Conservation (phyloP, 2,888 invertebrate species). For the Cephus sareptanus region DNA sequence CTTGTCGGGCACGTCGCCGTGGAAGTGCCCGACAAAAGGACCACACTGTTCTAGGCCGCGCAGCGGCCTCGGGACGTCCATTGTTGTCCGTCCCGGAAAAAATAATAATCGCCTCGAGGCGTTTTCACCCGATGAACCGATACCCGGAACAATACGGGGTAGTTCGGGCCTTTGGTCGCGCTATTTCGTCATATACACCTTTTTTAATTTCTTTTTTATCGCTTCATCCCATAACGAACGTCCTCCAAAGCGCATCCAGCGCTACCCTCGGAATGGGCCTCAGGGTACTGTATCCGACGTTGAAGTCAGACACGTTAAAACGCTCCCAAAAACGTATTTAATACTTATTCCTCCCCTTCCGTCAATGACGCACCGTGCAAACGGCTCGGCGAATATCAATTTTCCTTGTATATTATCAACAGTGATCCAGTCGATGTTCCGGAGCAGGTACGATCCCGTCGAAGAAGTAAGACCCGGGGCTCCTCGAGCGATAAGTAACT, state of each 20-base stretch:
- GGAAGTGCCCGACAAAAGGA: slow-evolving; percentile 3
- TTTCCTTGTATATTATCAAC: not conserved
- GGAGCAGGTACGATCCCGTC: not conserved
- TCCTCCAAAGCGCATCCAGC: not conserved
- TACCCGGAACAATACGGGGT: not conserved
- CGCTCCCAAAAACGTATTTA: not conserved
- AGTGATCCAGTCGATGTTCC: not conserved
- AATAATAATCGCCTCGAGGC: slow-evolving; percentile 2
- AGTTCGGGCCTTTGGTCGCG: slow-evolving; percentile 2
- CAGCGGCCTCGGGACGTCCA: not conserved
- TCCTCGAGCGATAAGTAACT: slow-evolving; percentile 34
- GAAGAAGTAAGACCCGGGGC: not conserved
- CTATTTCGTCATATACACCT: not conserved
- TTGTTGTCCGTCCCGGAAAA: slow-evolving; percentile 1
- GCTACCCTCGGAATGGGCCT: not conserved
- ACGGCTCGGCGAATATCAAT: not conserved
- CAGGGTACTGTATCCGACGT: not conserved
- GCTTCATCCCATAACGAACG: not conserved
- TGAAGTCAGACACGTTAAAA: too few relatives aligned
- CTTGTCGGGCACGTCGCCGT: not conserved
- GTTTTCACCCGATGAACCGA: slow-evolving; percentile 3
- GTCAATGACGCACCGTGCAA: not conserved
- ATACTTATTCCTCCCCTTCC: not conserved
- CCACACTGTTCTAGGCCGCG: not conserved
- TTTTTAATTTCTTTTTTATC: not conserved